phyloP scores from a whole-genome alignment of 1,140 invertebrate species.

The Ridgeia piscesae region DNA sequence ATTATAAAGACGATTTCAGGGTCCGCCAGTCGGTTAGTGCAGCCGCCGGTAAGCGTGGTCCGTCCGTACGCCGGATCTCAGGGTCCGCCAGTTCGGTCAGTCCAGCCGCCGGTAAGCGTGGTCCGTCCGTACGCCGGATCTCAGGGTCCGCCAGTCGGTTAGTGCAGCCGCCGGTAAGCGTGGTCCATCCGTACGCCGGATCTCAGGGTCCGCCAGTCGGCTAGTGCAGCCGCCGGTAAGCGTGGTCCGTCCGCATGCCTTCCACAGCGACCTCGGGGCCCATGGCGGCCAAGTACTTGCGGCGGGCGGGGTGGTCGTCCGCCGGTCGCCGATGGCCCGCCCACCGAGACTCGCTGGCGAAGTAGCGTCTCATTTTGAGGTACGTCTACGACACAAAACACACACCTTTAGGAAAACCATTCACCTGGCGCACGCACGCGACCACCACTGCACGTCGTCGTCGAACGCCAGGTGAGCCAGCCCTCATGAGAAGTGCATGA shows the following conservation, averaged over 20 bases:
- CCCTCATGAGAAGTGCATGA: too few relatives aligned
- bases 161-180: not conserved
- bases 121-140: too few relatives aligned
- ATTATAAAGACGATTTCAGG: too few relatives aligned
- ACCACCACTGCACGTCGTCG: too few relatives aligned
- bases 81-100: too few relatives aligned
- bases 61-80: too few relatives aligned
- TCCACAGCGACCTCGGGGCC: not conserved
- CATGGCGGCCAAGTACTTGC: not conserved
- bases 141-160: not conserved
- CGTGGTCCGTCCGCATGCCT: not conserved
- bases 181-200: not conserved
- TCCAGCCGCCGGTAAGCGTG: too few relatives aligned
- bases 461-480: too few relatives aligned
- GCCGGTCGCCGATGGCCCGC: not conserved
- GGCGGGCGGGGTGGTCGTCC: slow-evolving; percentile 11
- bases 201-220: too few relatives aligned
- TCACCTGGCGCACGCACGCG: too few relatives aligned
- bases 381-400: not conserved
- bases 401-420: not conserved
- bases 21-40: too few relatives aligned
- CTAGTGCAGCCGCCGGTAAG: not conserved
- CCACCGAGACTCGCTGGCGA: not conserved
- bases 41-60: too few relatives aligned
- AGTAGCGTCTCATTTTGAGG: slow-evolving; percentile 7